Percentiles rank a stretch among this genome's conserved stretches.
phyloP scores from a whole-genome alignment of 2,888 invertebrate genomes.

The Meiosimyza decipiens region DNA sequence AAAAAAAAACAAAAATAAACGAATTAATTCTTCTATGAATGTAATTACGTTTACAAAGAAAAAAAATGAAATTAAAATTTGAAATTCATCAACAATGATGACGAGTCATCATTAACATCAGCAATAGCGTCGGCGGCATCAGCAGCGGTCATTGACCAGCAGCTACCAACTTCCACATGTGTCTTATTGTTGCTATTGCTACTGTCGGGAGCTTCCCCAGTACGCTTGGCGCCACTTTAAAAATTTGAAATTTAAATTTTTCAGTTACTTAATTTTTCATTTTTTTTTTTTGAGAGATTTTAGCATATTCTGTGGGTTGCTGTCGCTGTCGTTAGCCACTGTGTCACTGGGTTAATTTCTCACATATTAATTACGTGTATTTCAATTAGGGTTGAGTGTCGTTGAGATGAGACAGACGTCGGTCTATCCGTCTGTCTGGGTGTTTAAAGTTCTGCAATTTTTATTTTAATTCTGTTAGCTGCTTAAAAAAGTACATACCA shows the following conservation, averaged over 20 bases:
- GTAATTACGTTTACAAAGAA: neutral
- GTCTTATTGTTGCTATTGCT: neutral
- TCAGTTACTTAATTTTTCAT: neutral
- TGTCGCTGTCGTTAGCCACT: slow-evolving; percentile 7
- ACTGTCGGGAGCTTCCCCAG: slow-evolving; percentile 7
- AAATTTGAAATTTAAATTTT: slow-evolving; percentile 31
- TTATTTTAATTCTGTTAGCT: neutral
- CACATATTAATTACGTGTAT: slow-evolving; percentile 15
- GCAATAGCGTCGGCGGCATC: neutral
- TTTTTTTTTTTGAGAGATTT: slow-evolving; percentile 12
- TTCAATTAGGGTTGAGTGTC: slow-evolving; percentile 23
- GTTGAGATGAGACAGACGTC: slow-evolving; percentile 16
- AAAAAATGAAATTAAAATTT: slow-evolving; percentile 20
- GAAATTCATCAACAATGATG: slow-evolving; percentile 21
- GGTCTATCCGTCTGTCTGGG: neutral
- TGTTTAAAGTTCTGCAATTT: slow-evolving; percentile 23
- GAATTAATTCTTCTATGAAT: neutral
- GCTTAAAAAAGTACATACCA: neutral
- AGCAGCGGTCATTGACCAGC: neutral
- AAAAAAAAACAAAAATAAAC: no score
- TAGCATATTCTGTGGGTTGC: slow-evolving; percentile 29
- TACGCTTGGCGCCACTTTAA: slow-evolving; percentile 33
- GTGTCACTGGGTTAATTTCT: slow-evolving; percentile 39
- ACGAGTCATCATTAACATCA: slow-evolving; percentile 18
- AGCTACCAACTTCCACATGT: neutral